phyloP scores from a whole-genome alignment of 2,888 invertebrate species.

The Aphidoletes aphidimyza region DNA sequence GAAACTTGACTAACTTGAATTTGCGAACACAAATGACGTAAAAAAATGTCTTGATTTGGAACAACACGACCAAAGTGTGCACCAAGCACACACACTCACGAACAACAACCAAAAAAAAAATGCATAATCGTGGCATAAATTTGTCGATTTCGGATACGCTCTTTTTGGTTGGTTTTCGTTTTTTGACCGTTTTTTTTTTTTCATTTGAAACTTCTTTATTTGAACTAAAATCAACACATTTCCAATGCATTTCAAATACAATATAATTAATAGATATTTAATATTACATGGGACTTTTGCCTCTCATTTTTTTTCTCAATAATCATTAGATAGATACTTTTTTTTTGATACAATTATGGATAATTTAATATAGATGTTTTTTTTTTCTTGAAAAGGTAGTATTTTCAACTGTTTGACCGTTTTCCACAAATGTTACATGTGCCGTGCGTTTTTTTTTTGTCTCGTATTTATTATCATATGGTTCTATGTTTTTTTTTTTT shows the following conservation, averaged over 20 bases:
- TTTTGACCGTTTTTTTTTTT: constrained; percentile 4
- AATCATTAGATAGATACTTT: constrained; percentile 33
- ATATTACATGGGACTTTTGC: constrained; percentile 22
- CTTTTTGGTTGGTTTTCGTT: not conserved
- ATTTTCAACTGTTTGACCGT: not conserved
- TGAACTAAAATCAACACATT: constrained; percentile 52
- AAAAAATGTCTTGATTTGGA: too few relatives aligned
- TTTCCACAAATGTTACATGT: too few relatives aligned
- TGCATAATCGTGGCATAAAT: too few relatives aligned
- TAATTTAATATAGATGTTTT: constrained; percentile 22
- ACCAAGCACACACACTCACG: too few relatives aligned
- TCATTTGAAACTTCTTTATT: constrained; percentile 46
- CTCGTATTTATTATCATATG: too few relatives aligned
- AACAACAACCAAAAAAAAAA: too few relatives aligned
- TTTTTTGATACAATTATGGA: constrained; percentile 47
- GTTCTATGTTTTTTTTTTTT: too few relatives aligned
- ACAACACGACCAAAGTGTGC: too few relatives aligned
- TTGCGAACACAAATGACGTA: not conserved
- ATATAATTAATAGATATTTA: constrained; percentile 38
- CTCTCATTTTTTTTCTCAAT: constrained; percentile 23
- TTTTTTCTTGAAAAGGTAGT: constrained; percentile 6
- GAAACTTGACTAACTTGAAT: not conserved
- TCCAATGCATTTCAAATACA: constrained; percentile 25
- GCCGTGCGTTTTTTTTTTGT: too few relatives aligned
- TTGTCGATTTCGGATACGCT: too few relatives aligned